A percentile compares a stretch with the other conserved stretches of the same genome.
These are phyloP conservation scores for Lontra canadensis DNA, from an alignment of 2,113 vertebrate species.

Conservation along the genomic window DNA sequence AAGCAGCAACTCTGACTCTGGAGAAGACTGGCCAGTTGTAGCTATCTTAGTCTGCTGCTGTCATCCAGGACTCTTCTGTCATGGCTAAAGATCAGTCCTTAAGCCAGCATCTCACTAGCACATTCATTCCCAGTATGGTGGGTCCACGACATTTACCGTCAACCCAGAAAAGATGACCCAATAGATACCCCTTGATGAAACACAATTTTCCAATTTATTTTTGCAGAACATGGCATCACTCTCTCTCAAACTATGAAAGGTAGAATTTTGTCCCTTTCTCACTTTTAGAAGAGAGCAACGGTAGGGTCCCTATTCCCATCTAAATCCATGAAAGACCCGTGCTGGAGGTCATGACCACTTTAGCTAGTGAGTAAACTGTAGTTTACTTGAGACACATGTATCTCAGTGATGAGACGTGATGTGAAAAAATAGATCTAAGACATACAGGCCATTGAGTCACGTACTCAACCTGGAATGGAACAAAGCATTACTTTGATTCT, in stretches of 20 bases:
- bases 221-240: background rate
- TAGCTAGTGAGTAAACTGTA: background rate
- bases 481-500: background rate
- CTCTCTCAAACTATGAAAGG: background rate
- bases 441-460: background rate
- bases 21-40: conserved; percentile 72
- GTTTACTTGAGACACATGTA: background rate
- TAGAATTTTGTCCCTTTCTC: background rate
- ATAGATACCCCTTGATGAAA: background rate
- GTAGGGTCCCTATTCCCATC: background rate
- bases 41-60: conserved; percentile 61
- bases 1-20: conserved; percentile 68
- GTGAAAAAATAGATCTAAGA: background rate
- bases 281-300: background rate
- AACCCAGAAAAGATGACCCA: conserved; percentile 9
- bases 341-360: background rate
- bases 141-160: background rate
- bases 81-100: conserved; percentile 36
- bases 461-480: background rate
- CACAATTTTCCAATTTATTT: background rate
- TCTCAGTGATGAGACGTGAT: background rate
- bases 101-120: conserved; percentile 33
- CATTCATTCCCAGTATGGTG: conserved; percentile 3
- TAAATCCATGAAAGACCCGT: background rate
- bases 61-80: conserved; percentile 60